Base-by-base conservation (phyloP, 2,888 invertebrate species). In the Azorinus chamasolen region DNA sequence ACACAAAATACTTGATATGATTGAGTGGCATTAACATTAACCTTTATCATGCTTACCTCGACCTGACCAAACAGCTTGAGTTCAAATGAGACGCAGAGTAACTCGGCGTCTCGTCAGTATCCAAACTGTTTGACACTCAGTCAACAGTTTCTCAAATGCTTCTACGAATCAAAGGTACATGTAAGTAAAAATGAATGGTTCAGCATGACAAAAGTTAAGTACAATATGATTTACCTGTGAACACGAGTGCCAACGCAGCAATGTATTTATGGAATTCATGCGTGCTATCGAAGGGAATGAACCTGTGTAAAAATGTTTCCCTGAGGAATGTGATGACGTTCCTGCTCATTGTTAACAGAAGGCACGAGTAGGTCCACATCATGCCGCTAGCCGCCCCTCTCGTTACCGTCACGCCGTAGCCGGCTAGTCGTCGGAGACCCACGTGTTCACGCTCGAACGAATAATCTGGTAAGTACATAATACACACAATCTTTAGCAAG, bases 351-450 rank as follows among this genome's bases (percentile, higher is more conserved):
- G 95, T 95, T 2, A 95, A 88, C 45, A 95, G 91, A 10, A 95
- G 91, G 2, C 94, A 93, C 2, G 95, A 94, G 89, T 94, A 95
- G 18, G 94, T 93, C 87, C 95, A 95, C 95, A 95, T 95, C 94
- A 95, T 94, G 14, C 94, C 95, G 32, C 95, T 95, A 5, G 95
- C 95, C 0, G 95, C 95, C 18, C 95, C 95, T 83, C 95, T 91
- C 1, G 95, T 95, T 41, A 95, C 87, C 3, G 95, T 94, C 6
- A 95, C 94, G 32, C 95, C 95, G 84, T 94, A 94, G 10, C 95
- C 95, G 18, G 95, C 94, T 80, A 95, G 94, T 66, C 94, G 93
- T 50, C 95, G 90, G 18, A 95, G 90, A 14, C 95, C 95, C 5
- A 93, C 92, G 87, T 95, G 95, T 84, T 95, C 95, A 46, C 94